Percentiles rank a stretch among this genome's conserved stretches.
phyloP scores from a whole-genome alignment of 1,140 invertebrate genomes.

The Tetramorium alpestre region DNA sequence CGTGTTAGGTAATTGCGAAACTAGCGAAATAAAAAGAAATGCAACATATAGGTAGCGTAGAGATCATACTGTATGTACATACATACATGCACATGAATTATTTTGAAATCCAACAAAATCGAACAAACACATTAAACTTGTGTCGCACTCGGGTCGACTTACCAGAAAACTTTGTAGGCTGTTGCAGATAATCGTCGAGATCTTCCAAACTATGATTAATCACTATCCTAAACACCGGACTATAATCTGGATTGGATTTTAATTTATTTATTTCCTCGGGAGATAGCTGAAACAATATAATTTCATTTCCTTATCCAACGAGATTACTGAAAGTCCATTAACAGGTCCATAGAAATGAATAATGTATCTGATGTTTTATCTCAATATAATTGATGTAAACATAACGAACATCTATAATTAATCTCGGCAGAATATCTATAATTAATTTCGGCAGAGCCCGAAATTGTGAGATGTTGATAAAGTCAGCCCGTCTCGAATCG shows the following conservation, averaged over 20 bases:
- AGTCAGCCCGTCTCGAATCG: not conserved
- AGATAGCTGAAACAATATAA: slow-evolving; percentile 74
- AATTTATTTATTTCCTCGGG: slow-evolving; percentile 80
- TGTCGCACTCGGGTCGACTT: slow-evolving; percentile 41
- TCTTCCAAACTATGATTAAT: slow-evolving; percentile 77
- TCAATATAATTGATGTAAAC: slow-evolving; percentile 1
- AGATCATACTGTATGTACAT: no score
- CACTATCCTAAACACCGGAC: slow-evolving; percentile 83
- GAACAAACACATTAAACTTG: not conserved
- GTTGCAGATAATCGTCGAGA: slow-evolving; percentile 75
- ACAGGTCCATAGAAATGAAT: not conserved
- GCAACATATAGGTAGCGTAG: not conserved
- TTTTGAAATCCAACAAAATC: not conserved
- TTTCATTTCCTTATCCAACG: not conserved
- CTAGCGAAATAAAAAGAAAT: slow-evolving; percentile 65
- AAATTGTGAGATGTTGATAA: not conserved
- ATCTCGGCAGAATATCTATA: not conserved
- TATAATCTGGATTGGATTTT: slow-evolving; percentile 80
- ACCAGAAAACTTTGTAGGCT: slow-evolving; percentile 82
- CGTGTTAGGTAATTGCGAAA: slow-evolving; percentile 78
- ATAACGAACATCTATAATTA: not conserved
- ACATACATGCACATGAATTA: not conserved
- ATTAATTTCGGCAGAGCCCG: slow-evolving; percentile 1
- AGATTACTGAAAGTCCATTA: not conserved
- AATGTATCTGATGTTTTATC: not conserved